Conservation (phyloP, 1,140 invertebrate species). For the Sycobia sp. region DNA sequence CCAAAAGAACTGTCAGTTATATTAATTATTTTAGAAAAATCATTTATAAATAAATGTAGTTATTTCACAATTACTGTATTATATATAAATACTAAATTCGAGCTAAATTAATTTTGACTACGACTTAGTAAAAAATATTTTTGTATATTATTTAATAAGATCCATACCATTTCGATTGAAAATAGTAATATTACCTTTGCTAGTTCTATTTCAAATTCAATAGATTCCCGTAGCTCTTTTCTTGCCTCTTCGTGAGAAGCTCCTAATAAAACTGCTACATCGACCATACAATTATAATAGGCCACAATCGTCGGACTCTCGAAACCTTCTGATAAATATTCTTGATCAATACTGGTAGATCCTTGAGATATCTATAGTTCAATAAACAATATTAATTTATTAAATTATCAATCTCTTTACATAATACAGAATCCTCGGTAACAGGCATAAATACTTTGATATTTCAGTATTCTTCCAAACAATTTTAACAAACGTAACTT, state of each 20-base stretch:
- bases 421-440: background rate
- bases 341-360: constrained; percentile 81
- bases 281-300: constrained; percentile 82
- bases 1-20: no score
- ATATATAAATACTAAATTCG: no score
- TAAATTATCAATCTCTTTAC: no score
- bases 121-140: no score
- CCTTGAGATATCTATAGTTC: constrained; percentile 83
- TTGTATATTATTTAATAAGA: no score
- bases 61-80: no score
- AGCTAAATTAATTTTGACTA: no score
- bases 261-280: constrained; percentile 84
- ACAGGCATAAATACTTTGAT: background rate
- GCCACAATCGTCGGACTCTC: constrained; percentile 76
- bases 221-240: constrained; percentile 77
- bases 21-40: no score
- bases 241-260: constrained; percentile 71
- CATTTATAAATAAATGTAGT: no score
- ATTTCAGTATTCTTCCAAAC: background rate
- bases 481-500: background rate
- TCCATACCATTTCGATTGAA: no score
- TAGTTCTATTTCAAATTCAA: constrained; percentile 88
- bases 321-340: constrained; percentile 84
- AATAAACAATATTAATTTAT: no score
- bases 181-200: constrained; percentile 76